Conservation (phyloP, 1,140 invertebrate genomes). For the Sitophilus oryzae region DNA sequence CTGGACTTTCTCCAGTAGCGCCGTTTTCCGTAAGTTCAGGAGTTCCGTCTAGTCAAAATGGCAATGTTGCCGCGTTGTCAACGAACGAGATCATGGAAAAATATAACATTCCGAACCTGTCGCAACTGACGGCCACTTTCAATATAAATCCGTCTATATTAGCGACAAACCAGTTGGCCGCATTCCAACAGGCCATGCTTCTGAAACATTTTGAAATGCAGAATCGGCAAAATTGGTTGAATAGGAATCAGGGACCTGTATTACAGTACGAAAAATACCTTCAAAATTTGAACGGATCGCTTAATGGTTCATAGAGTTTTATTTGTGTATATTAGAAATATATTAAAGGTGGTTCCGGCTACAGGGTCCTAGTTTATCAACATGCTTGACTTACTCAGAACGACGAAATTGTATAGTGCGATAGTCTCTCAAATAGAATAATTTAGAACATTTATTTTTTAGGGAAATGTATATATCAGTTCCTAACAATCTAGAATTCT, state of each 20-base stretch:
- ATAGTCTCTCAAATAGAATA: no score
- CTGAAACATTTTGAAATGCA: conserved; percentile 40
- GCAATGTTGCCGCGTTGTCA: conserved; percentile 17
- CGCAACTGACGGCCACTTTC: conserved; percentile 39
- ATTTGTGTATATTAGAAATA: conserved; percentile 3
- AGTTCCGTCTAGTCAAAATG: neutral
- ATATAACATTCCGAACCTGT: conserved; percentile 42
- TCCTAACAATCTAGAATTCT: no score
- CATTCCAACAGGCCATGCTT: conserved; percentile 39
- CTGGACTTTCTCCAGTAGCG: neutral
- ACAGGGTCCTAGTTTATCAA: no score
- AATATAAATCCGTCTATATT: conserved; percentile 34
- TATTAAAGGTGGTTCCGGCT: neutral
- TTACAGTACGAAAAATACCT: conserved; percentile 43
- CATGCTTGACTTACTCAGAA: no score
- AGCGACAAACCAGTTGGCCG: conserved; percentile 32
- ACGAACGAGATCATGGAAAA: conserved; percentile 41
- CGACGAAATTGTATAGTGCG: no score
- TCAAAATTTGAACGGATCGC: conserved; percentile 32
- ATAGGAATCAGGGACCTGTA: conserved; percentile 32
- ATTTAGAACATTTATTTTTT: no score
- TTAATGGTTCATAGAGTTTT: conserved; percentile 12
- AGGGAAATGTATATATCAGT: no score
- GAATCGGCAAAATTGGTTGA: conserved; percentile 36
- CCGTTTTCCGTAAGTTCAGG: no score